Evolutionary conservation across 2,888 invertebrate species (phyloP).

Genomic region (Brachynemurus nebulosus): DNA sequence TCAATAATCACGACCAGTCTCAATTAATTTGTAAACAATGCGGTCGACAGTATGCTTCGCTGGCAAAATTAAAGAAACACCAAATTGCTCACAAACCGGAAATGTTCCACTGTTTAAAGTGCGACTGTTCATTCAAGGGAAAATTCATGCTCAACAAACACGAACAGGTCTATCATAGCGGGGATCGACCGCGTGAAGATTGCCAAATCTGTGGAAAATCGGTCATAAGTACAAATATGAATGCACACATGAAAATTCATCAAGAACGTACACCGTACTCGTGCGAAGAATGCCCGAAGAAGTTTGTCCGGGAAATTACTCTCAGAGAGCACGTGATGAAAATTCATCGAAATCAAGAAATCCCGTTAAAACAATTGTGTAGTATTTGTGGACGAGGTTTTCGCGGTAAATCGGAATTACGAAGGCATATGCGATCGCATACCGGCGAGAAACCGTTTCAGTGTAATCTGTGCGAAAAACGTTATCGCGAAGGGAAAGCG

Average conservation of each 20-base stretch:
- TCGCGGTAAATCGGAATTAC: background rate
- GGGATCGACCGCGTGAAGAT: background rate
- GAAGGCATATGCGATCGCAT: background rate
- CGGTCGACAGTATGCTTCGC: background rate
- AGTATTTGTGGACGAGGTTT: background rate
- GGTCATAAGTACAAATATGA: background rate
- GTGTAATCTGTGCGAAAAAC: background rate
- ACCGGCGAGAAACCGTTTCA: background rate
- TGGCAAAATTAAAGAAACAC: background rate
- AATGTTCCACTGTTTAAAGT: background rate
- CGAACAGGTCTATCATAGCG: background rate
- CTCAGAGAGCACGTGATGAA: background rate
- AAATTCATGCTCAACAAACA: background rate
- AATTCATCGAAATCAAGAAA: constrained; percentile 1
- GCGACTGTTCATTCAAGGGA: background rate
- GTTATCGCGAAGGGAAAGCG: background rate
- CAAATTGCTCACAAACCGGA: background rate
- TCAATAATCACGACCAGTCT: background rate
- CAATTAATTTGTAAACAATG: background rate
- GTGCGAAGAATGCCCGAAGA: constrained; percentile 31
- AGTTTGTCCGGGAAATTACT: constrained; percentile 25
- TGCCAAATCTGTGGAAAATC: background rate
- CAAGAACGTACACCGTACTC: constrained; percentile 28
- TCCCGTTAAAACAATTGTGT: background rate
- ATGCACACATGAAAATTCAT: constrained; percentile 32